phyloP scores from a whole-genome alignment of 2,888 invertebrate genomes.

The Cyclophora albipunctata region DNA sequence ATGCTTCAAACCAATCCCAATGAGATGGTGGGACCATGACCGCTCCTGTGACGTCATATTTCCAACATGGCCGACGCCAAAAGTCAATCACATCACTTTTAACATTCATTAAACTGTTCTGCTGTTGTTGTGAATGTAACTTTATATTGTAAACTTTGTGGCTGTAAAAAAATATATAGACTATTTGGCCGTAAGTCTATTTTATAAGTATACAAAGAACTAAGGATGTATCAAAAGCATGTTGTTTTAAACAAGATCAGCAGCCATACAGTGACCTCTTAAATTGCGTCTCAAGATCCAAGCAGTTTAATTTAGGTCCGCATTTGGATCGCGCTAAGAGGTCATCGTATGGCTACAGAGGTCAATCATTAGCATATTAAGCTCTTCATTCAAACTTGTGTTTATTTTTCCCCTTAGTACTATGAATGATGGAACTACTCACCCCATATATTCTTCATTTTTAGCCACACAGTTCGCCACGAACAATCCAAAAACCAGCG shows the following conservation, averaged over 20 bases:
- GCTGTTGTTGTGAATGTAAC: conserved; percentile 30
- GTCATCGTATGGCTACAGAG: no score
- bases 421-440: conserved; percentile 10
- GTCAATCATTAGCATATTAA: no score
- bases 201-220: no score
- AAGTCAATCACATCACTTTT: conserved; percentile 45
- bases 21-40: conserved; percentile 53
- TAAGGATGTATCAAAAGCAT: not conserved
- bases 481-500: not conserved
- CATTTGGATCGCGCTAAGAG: no score
- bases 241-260: not conserved
- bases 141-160: conserved; percentile 47
- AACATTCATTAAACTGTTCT: conserved; percentile 30
- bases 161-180: conserved; percentile 22
- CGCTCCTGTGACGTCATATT: conserved; percentile 35
- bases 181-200: no score
- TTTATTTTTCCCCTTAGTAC: no score
- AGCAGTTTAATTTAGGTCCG: no score
- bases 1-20: conserved; percentile 47
- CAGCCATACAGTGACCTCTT: no score
- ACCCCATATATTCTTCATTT: conserved; percentile 50
- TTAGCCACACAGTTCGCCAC: conserved; percentile 26
- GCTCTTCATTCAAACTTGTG: no score
- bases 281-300: no score
- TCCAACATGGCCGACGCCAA: conserved; percentile 42